A percentile compares a stretch with the other conserved stretches of the same genome.
phyloP scores from a whole-genome alignment of 2,797 vertebrate species.

The Muscicapa striata region DNA sequence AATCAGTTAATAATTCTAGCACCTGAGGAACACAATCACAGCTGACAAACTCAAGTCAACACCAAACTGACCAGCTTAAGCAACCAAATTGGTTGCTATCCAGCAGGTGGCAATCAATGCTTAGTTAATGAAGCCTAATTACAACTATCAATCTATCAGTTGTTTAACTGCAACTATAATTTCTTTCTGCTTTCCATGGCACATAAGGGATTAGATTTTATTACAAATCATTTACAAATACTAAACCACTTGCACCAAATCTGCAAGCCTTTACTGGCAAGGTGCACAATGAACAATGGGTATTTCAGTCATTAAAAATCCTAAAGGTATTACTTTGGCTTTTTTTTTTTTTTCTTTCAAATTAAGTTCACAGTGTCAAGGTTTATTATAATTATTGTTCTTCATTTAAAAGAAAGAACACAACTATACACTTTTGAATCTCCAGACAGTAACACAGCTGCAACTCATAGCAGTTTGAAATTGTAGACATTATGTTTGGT shows the following conservation, averaged over 20 bases:
- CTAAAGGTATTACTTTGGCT: not conserved
- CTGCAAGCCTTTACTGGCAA: not conserved
- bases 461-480: not conserved
- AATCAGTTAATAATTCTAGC: not conserved
- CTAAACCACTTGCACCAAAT: not conserved
- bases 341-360: not conserved
- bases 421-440: not conserved
- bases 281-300: not conserved
- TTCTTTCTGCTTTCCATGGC: not conserved
- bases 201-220: not conserved
- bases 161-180: not conserved
- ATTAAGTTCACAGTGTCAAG: not conserved
- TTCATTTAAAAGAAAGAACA: not conserved
- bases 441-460: not conserved
- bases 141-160: not conserved
- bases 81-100: no score
- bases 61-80: no score
- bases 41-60: not conserved
- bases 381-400: not conserved
- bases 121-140: not conserved
- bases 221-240: not conserved
- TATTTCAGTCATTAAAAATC: not conserved
- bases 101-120: not conserved
- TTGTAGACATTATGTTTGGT: not conserved
- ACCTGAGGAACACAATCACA: not conserved